Conservation (phyloP, 2,888 invertebrate species). For the Tetropium fuscum region DNA sequence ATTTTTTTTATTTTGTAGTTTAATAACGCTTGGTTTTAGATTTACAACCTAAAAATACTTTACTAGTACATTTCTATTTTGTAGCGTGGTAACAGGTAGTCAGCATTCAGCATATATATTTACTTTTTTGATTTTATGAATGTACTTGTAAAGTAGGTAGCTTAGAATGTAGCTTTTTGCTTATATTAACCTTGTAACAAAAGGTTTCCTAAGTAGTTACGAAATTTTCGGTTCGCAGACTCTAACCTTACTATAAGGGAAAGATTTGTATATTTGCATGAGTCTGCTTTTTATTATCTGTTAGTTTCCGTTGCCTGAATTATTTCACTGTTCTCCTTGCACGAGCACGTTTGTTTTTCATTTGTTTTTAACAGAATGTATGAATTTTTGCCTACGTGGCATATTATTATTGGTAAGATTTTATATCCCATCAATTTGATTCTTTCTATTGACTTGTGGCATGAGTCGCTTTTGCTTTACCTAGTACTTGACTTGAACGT, state of each 20-base stretch:
- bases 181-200: constrained; percentile 55
- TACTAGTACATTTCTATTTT: constrained; percentile 36
- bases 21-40: constrained; percentile 37
- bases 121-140: constrained; percentile 39
- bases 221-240: constrained; percentile 60
- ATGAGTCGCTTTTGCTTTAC: constrained; percentile 22
- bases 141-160: constrained; percentile 55
- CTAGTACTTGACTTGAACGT: constrained; percentile 3
- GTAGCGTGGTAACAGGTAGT: constrained; percentile 26
- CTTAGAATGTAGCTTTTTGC: constrained; percentile 60
- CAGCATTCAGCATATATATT: constrained; percentile 29
- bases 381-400: constrained; percentile 50
- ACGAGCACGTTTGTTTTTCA: constrained; percentile 39
- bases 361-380: constrained; percentile 47
- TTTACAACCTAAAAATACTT: constrained; percentile 30
- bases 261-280: constrained; percentile 58
- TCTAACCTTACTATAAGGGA: constrained; percentile 68
- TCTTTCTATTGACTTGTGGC: constrained; percentile 19
- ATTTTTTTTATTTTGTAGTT: constrained; percentile 36
- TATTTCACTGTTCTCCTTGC: constrained; percentile 14
- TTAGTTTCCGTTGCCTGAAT: constrained; percentile 17
- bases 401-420: constrained; percentile 46
- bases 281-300: constrained; percentile 34
- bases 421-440: constrained; percentile 24
- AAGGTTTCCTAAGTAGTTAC: constrained; percentile 56